phyloP scores from a whole-genome alignment of 2,113 vertebrate genomes.

The Corapipo altera region DNA sequence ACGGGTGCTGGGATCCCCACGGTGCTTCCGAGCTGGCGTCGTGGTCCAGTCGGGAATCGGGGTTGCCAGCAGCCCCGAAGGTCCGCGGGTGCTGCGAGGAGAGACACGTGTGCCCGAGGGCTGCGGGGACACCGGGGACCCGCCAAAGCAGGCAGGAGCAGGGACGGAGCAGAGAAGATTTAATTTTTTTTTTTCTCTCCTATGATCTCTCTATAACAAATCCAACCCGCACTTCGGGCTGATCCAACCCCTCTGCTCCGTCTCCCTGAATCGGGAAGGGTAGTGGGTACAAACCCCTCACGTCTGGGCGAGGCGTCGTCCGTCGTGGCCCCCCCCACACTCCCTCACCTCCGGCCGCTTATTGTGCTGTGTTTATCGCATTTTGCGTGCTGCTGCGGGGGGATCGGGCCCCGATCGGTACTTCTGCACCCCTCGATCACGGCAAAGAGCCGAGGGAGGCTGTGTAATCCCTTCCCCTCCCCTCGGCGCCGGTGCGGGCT shows the following conservation, averaged over 20 bases:
- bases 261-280: neutral
- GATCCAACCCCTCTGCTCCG: neutral
- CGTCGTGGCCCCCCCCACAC: neutral
- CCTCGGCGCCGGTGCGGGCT: neutral
- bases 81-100: neutral
- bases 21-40: neutral
- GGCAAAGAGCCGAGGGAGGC: neutral
- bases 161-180: neutral
- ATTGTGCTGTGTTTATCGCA: neutral
- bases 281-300: neutral
- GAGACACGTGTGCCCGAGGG: neutral
- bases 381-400: neutral
- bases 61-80: neutral
- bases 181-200: neutral
- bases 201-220: neutral
- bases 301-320: neutral
- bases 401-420: neutral
- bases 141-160: neutral
- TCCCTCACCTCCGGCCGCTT: neutral
- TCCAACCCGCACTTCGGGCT: rapidly evolving
- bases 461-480: neutral
- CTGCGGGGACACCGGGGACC: neutral
- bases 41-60: neutral
- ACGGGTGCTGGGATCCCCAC: neutral
- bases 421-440: neutral